Evolutionary conservation across 2,113 vertebrate species (phyloP).

Genomic region (Dinomys branickii): DNA sequence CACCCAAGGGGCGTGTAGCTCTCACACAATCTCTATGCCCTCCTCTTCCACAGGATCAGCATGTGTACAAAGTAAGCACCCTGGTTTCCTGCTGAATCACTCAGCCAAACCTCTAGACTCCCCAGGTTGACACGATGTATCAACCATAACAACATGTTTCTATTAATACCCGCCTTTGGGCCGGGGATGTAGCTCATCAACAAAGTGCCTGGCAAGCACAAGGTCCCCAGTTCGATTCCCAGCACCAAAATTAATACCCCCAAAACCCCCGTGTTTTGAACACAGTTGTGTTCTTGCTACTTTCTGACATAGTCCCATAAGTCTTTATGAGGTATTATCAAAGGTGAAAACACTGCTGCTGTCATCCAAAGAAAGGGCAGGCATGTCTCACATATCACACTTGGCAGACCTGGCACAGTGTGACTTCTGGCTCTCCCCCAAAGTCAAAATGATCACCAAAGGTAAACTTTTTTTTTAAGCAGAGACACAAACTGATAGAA

Average conservation of each 20-base stretch:
- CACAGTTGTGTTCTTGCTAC: neutral
- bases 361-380: neutral
- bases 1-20: too few relatives aligned
- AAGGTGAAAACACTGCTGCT: neutral
- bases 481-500: neutral
- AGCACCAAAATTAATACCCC: neutral
- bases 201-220: too few relatives aligned
- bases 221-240: too few relatives aligned
- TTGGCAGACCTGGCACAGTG: neutral
- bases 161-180: too few relatives aligned
- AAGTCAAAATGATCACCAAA: neutral
- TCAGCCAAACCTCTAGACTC: too few relatives aligned
- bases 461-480: neutral
- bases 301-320: neutral
- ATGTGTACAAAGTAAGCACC: too few relatives aligned
- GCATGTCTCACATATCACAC: neutral
- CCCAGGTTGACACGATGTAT: too few relatives aligned
- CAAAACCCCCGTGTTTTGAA: neutral
- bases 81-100: too few relatives aligned
- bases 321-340: neutral
- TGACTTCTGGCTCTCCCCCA: neutral
- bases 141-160: too few relatives aligned
- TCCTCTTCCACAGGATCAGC: too few relatives aligned
- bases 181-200: too few relatives aligned
- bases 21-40: too few relatives aligned